phyloP scores from a whole-genome alignment of 2,113 vertebrate genomes.

The Lagenorhynchus albirostris region DNA sequence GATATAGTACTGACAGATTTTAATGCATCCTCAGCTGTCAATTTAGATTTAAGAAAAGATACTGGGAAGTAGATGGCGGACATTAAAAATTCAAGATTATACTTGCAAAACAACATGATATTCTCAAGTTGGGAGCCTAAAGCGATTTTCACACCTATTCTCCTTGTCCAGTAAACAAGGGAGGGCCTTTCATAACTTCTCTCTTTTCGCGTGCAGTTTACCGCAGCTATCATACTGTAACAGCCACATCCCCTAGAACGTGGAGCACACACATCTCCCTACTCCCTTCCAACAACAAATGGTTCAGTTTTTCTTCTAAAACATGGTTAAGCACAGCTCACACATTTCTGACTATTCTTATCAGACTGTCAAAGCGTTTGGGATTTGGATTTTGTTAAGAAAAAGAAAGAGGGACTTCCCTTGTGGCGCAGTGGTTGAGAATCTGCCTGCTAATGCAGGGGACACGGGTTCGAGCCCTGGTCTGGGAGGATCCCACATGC shows the following conservation, averaged over 20 bases:
- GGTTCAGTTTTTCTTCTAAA: neutral
- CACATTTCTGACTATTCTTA: neutral
- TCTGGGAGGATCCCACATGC: no score
- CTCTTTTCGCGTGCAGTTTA: neutral
- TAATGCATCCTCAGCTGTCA: neutral
- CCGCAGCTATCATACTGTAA: neutral
- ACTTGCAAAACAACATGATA: neutral
- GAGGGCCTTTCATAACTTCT: neutral
- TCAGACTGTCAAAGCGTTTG: neutral
- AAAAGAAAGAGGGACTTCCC: neutral
- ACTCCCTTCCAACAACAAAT: neutral
- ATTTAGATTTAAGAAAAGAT: conserved; percentile 32
- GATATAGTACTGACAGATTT: conserved; percentile 2
- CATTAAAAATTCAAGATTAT: conserved; percentile 23
- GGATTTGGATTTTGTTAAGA: conserved; percentile 26
- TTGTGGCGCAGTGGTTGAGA: no score
- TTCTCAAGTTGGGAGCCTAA: neutral
- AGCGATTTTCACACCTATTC: neutral
- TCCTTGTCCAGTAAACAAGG: neutral
- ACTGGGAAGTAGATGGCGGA: neutral
- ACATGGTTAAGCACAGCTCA: neutral
- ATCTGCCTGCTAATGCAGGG: no score
- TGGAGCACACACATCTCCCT: neutral
- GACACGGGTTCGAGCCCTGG: no score
- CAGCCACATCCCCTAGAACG: neutral